These are phyloP conservation scores for Polyploca ridens DNA, from an alignment of 2,888 invertebrate genomes.

Conservation along the genomic window DNA sequence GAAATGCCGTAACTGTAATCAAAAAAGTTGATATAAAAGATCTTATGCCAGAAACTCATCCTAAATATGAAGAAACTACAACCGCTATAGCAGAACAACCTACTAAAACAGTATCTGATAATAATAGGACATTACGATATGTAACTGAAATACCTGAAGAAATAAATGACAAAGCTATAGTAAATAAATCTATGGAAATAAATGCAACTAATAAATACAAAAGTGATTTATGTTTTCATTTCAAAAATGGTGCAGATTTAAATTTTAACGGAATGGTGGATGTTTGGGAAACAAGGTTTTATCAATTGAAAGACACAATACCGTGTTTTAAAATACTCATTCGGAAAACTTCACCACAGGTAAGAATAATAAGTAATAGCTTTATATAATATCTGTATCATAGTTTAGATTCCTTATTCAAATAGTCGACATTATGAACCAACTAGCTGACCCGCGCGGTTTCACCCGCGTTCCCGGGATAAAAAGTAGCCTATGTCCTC, in stretches of 20 bases:
- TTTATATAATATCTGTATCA: background rate
- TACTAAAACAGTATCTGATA: background rate
- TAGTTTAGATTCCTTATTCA: background rate
- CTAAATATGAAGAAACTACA: background rate
- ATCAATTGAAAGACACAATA: conserved; percentile 38
- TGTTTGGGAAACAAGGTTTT: conserved; percentile 53
- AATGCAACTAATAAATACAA: conserved; percentile 20
- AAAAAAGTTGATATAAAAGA: background rate
- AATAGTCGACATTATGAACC: no score
- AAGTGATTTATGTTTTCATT: conserved; percentile 27
- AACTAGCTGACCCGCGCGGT: no score
- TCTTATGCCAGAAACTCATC: background rate
- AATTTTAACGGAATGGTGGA: conserved; percentile 41
- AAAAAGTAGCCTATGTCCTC: no score
- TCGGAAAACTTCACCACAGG: conserved; percentile 33
- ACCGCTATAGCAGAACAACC: background rate
- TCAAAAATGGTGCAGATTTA: conserved; percentile 27
- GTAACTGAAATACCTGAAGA: background rate
- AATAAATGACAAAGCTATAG: background rate
- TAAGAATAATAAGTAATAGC: conserved; percentile 28
- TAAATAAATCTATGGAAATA: conserved; percentile 15
- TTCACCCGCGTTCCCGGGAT: no score
- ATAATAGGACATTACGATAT: background rate
- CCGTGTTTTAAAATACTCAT: conserved; percentile 55
- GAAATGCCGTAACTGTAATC: background rate